These are phyloP conservation scores for Calonectris borealis DNA, from an alignment of 2,113 vertebrate species.

Conservation along the genomic window DNA sequence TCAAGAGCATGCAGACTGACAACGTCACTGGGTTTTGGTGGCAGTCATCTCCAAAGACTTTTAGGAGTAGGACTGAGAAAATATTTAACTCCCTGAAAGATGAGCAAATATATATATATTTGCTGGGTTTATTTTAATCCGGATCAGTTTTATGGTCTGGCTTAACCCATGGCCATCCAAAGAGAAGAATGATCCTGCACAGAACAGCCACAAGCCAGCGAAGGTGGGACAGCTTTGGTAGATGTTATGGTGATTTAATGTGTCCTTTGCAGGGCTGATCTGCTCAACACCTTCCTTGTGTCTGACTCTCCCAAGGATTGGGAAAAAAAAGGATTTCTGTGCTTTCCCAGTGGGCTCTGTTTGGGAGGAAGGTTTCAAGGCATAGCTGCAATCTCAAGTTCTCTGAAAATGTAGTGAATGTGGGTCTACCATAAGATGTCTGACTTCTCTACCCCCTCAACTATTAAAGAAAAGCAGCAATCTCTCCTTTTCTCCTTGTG, in stretches of 20 bases:
- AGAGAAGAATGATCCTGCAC: not conserved
- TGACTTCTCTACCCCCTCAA: not conserved
- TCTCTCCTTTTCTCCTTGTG: not conserved
- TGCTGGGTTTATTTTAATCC: not conserved
- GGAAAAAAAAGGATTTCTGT: not conserved
- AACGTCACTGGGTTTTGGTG: not conserved
- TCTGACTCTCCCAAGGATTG: not conserved
- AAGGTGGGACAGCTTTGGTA: not conserved
- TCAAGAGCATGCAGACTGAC: rapidly evolving
- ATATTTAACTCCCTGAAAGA: not conserved
- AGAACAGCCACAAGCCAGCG: not conserved
- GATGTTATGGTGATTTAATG: not conserved
- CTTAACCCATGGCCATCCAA: not conserved
- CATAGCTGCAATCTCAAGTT: not conserved
- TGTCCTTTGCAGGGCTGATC: not conserved
- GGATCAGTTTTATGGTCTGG: not conserved
- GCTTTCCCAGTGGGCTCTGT: not conserved
- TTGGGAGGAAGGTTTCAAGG: not conserved
- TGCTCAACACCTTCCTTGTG: not conserved
- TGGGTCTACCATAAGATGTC: not conserved
- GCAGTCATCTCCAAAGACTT: not conserved
- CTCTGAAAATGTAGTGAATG: not conserved
- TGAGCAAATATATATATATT: not conserved
- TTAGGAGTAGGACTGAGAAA: not conserved
- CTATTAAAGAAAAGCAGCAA: not conserved